Percentiles rank a stretch among this genome's conserved stretches.
Evolutionary conservation across 1,140 invertebrate species (phyloP).

Genomic region (Atopsyche davidsoni): DNA sequence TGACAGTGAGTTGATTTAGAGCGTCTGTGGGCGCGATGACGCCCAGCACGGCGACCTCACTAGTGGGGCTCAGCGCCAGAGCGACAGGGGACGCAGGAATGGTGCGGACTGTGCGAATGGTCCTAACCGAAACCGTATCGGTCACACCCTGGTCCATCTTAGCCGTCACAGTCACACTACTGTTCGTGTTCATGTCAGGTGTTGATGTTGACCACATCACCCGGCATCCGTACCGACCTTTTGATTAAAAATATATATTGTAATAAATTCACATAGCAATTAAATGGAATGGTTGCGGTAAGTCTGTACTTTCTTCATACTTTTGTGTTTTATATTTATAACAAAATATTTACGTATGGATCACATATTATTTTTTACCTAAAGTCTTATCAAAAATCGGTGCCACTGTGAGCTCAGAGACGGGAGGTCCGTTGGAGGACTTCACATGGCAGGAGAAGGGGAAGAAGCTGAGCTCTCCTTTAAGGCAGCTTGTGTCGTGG

Average conservation of each 20-base stretch:
- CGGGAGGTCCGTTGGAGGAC: background rate
- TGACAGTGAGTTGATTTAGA: constrained; percentile 19
- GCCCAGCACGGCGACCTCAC: constrained; percentile 13
- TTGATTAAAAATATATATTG: background rate
- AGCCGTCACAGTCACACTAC: constrained; percentile 10
- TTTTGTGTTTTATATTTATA: background rate
- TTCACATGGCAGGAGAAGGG: constrained; percentile 25
- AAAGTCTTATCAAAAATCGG: constrained; percentile 16
- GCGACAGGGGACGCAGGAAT: background rate
- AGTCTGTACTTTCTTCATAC: too few species aligned
- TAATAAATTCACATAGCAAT: background rate
- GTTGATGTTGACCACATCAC: constrained; percentile 12
- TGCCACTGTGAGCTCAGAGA: background rate
- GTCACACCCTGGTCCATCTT: constrained; percentile 2
- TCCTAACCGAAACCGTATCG: background rate
- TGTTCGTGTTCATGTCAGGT: too few species aligned
- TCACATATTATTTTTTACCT: constrained; percentile 4
- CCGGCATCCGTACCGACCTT: constrained; percentile 14
- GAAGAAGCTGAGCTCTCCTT: constrained; percentile 3
- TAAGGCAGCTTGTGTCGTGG: constrained; percentile 14
- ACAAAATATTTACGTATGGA: background rate
- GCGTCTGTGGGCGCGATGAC: constrained; percentile 15
- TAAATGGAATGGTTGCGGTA: background rate
- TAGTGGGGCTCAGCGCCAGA: constrained; percentile 3
- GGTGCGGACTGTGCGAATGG: background rate